Base-by-base conservation (phyloP, 1,140 invertebrate species). In the Heliconius congener region DNA sequence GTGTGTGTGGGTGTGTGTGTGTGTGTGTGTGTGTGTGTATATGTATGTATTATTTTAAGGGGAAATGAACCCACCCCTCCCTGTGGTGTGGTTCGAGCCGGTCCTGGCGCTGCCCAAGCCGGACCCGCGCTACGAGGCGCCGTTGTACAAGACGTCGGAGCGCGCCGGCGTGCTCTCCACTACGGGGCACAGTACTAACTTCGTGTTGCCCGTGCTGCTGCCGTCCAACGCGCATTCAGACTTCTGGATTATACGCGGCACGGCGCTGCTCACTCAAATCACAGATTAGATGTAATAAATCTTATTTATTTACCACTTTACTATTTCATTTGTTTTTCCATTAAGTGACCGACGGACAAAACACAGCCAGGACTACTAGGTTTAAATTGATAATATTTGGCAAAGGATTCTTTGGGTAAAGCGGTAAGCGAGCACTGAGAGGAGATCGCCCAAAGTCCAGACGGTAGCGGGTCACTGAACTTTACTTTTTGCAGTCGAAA, bases 151-250 rank as follows among this genome's bases (percentile, higher is more conserved):
- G 95, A 98, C 98, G 1, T 96, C 97, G n/a, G 95, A 97, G 70
- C 94, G 98, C 76, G 97, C 97, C 42, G 98, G 98, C 70, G 96
- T 96, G 2, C 95, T 98, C 8, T 98, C 97, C 34, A 98, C 98
- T 0, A 98, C 97, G 6, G 98, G 98, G 3, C 97, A 98, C 87
- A 98, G 97, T 75, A 98, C 98, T 1, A 98, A 98, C 94, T 98
- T 98, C 91, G 97, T 99, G 8, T 95, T 98, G 8, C 94, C 97
- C n/a, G 96, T 98, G 1, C 92, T 98, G 46, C 87, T 99, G 71
- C 96, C 96, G 8, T 96, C 97, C 1, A 83, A 92, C 19, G 91
- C 95, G 78, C 86, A 93, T 13, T 95, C 96, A 80, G 96, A 96
- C 79, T 98, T 97, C 87, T 99, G 98, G 98, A 98, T 98, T 81